Percentiles rank a stretch among this genome's conserved stretches.
These are phyloP conservation scores for Valencia hispanica DNA, from an alignment of 2,797 vertebrate species.

Conservation along the genomic window DNA sequence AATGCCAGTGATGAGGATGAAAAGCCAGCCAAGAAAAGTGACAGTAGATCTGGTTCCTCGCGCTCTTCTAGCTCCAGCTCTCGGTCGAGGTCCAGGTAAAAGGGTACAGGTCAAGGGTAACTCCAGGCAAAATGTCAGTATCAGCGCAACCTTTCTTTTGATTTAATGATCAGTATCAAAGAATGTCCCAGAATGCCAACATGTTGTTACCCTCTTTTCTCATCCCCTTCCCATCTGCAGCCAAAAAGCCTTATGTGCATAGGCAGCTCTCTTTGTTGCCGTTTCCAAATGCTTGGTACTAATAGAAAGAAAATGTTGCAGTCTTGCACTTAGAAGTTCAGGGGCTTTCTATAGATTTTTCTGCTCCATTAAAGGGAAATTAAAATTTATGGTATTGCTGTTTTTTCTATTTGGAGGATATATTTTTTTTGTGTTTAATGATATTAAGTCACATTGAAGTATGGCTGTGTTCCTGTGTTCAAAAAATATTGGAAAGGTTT, in stretches of 20 bases:
- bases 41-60: constrained; percentile 91
- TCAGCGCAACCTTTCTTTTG: constrained; percentile 93
- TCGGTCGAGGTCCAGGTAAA: constrained; percentile 99
- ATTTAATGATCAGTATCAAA: constrained; percentile 65
- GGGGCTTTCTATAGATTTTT: background rate
- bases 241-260: constrained; percentile 24
- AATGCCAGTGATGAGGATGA: constrained; percentile 91
- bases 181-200: constrained; percentile 53
- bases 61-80: constrained; percentile 96
- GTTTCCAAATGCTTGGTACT: constrained; percentile 9
- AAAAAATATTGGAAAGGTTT: constrained; percentile 85
- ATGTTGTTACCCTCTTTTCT: constrained; percentile 48
- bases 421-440: background rate
- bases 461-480: constrained; percentile 15
- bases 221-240: constrained; percentile 25
- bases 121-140: constrained; percentile 99
- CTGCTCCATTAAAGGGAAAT: background rate
- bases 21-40: constrained; percentile 82
- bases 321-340: background rate
- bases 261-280: constrained; percentile 1
- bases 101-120: constrained; percentile 99
- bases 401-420: constrained; percentile 1
- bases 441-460: background rate
- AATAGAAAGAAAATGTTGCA: constrained; percentile 6
- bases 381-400: background rate